phyloP scores from a whole-genome alignment of 1,140 invertebrate species.

The Idris sp. region DNA sequence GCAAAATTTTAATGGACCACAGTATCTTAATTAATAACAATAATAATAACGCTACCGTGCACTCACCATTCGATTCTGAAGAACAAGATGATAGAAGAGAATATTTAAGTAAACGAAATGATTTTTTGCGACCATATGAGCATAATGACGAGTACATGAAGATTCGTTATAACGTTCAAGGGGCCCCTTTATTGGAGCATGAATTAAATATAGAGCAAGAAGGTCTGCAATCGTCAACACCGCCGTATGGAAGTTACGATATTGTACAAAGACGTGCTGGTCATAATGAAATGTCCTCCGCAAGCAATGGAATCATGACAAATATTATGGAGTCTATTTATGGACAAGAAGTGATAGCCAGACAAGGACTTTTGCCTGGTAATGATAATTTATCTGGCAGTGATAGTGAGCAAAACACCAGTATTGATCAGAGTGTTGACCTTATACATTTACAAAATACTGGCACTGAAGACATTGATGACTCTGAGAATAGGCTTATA shows the following conservation, averaged over 20 bases:
- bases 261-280: constrained; percentile 62
- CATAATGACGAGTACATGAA: constrained; percentile 26
- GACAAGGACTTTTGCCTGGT: constrained; percentile 56
- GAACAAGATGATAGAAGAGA: constrained; percentile 46
- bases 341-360: constrained; percentile 58
- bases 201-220: constrained; percentile 41
- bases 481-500: constrained; percentile 13
- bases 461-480: constrained; percentile 3
- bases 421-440: constrained; percentile 66
- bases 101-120: constrained; percentile 28
- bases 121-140: constrained; percentile 23
- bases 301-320: constrained; percentile 60
- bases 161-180: constrained; percentile 64
- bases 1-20: constrained; percentile 22
- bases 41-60: constrained; percentile 13
- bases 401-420: constrained; percentile 54
- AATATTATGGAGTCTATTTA: constrained; percentile 69
- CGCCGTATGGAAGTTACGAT: constrained; percentile 67
- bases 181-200: constrained; percentile 54
- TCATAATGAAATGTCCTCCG: constrained; percentile 56
- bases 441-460: constrained; percentile 66
- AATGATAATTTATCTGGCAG: constrained; percentile 62
- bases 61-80: constrained; percentile 32
- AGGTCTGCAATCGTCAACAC: constrained; percentile 23
- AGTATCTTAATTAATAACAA: constrained; percentile 27